Evolutionary conservation across 2,797 vertebrate genomes (phyloP).

Genomic region (Pipistrellus pygmaeus): DNA sequence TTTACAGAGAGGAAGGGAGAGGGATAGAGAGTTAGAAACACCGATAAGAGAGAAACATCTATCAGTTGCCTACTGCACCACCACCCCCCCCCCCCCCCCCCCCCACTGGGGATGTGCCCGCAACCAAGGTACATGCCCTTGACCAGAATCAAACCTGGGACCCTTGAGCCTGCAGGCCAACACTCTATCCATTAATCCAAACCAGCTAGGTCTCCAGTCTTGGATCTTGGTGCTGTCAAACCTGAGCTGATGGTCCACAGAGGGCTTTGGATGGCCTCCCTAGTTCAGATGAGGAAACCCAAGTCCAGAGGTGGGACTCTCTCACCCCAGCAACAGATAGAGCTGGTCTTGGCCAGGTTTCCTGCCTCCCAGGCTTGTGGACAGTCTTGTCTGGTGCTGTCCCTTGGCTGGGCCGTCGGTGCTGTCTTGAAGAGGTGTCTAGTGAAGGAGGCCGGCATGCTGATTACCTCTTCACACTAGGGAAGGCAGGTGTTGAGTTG

Average conservation of each 20-base stretch:
- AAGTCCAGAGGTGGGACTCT: background rate
- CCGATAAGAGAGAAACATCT: no score
- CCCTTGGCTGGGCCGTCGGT: background rate
- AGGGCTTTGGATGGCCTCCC: background rate
- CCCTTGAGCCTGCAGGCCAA: no score
- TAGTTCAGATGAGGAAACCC: background rate
- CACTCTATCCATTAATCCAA: no score
- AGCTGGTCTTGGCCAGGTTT: background rate
- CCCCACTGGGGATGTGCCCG: no score
- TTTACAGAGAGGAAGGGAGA: no score
- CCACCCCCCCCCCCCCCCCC: no score
- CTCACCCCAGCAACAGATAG: background rate
- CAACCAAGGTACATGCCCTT: no score
- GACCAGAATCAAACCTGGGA: no score
- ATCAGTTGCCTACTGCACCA: no score
- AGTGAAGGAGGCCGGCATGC: background rate
- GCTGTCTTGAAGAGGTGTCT: background rate
- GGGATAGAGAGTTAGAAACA: no score
- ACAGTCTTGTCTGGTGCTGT: background rate
- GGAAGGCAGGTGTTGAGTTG: background rate
- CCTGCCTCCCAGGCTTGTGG: background rate
- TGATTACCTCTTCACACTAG: background rate
- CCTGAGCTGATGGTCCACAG: fast-evolving
- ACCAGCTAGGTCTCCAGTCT: no score
- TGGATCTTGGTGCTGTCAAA: background rate